Percentiles rank a stretch among this genome's conserved stretches.
Conservation (phyloP, 2,113 vertebrate genomes). For the Cebus imitator region DNA sequence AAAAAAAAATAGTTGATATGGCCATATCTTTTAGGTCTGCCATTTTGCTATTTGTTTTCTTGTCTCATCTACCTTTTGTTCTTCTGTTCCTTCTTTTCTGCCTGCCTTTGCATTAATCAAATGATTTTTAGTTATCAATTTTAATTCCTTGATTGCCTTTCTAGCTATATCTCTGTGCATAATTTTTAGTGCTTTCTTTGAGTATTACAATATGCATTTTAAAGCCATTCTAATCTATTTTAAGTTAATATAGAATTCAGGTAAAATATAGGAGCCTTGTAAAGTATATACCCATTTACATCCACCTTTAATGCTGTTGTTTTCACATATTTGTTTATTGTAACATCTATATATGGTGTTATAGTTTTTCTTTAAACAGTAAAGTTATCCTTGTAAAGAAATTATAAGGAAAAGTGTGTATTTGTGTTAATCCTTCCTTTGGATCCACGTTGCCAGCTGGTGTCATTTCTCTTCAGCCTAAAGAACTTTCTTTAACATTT, state of each 20-base stretch:
- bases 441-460: background rate
- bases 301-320: background rate
- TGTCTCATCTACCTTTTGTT: background rate
- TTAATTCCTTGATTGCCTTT: background rate
- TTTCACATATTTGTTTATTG: background rate
- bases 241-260: background rate
- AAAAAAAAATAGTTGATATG: background rate
- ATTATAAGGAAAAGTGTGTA: background rate
- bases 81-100: background rate
- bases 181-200: background rate
- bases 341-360: background rate
- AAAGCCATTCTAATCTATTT: background rate
- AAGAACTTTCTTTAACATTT: background rate
- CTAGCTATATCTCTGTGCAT: background rate
- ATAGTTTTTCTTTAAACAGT: background rate
- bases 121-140: conserved; percentile 11
- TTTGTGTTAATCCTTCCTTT: background rate
- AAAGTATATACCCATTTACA: background rate
- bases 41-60: background rate
- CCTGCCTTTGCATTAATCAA: background rate
- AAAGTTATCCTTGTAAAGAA: background rate
- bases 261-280: background rate
- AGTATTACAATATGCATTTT: background rate
- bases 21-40: background rate
- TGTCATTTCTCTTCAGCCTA: background rate